These are phyloP conservation scores for Poecile atricapillus DNA, from an alignment of 2,113 vertebrate genomes.

Conservation along the genomic window DNA sequence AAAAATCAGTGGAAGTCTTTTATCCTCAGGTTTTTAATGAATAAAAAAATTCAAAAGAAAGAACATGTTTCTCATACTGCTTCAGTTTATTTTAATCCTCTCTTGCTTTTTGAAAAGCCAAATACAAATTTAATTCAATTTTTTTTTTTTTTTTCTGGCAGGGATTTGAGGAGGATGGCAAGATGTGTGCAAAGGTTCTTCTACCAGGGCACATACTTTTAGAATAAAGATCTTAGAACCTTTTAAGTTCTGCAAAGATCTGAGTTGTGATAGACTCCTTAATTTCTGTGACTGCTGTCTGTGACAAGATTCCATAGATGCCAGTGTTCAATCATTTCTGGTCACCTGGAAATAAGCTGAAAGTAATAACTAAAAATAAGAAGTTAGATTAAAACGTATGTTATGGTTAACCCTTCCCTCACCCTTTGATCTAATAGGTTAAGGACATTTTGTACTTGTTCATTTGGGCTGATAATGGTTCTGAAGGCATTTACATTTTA, in stretches of 20 bases:
- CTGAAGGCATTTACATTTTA: constrained; percentile 12
- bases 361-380: neutral
- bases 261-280: neutral
- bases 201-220: neutral
- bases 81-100: constrained; percentile 26
- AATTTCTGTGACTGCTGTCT: neutral
- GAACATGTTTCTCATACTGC: neutral
- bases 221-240: neutral
- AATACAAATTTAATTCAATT: neutral
- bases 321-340: neutral
- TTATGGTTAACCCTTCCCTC: neutral
- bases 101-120: constrained; percentile 15
- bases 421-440: neutral
- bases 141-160: neutral
- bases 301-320: neutral
- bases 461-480: neutral
- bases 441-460: neutral
- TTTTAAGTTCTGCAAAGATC: neutral
- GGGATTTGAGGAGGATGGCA: neutral
- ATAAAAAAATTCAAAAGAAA: neutral
- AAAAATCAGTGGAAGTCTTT: neutral
- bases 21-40: neutral
- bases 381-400: neutral
- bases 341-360: neutral
- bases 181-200: neutral